A percentile compares a stretch with the other conserved stretches of the same genome.
Conservation (phyloP, 2,888 invertebrate genomes). For the Tubulanus polymorphus region DNA sequence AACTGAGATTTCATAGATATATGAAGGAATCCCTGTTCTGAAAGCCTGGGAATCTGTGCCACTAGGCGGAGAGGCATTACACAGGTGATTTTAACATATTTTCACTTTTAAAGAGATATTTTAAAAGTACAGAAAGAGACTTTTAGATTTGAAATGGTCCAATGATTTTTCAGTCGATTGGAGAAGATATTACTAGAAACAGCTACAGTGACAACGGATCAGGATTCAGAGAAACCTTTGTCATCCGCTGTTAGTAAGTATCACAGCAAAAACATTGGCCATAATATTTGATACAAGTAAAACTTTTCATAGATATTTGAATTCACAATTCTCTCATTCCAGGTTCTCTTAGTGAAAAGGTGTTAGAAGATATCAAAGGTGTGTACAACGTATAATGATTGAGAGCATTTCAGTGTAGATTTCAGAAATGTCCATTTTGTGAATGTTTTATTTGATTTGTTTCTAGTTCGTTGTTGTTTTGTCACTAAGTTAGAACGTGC, state of each 20-base stretch:
- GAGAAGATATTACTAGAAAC: slow-evolving; percentile 32
- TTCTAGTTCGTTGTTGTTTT: slow-evolving; percentile 78
- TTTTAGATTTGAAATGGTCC: neutral
- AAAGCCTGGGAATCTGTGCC: slow-evolving; percentile 78
- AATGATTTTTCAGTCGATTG: slow-evolving; percentile 27
- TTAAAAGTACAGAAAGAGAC: neutral
- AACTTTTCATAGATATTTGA: neutral
- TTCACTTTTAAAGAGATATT: neutral
- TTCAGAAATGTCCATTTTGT: too few species aligned
- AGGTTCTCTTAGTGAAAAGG: slow-evolving; percentile 46
- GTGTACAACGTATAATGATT: slow-evolving; percentile 1
- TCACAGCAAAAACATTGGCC: neutral
- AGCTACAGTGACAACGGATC: slow-evolving; percentile 31
- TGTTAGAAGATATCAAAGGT: slow-evolving; percentile 68
- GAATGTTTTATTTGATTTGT: too few species aligned
- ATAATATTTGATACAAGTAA: neutral
- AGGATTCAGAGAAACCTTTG: slow-evolving; percentile 29
- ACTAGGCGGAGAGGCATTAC: slow-evolving; percentile 66
- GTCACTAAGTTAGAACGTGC: slow-evolving; percentile 73
- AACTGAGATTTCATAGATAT: slow-evolving; percentile 51
- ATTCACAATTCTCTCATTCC: slow-evolving; percentile 15
- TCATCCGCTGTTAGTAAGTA: slow-evolving; percentile 30
- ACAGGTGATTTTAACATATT: slow-evolving; percentile 32
- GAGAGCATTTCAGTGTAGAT: neutral
- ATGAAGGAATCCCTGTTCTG: slow-evolving; percentile 80